Conservation (phyloP, 2,797 vertebrate species). For the Sphenopsis melanotis region DNA sequence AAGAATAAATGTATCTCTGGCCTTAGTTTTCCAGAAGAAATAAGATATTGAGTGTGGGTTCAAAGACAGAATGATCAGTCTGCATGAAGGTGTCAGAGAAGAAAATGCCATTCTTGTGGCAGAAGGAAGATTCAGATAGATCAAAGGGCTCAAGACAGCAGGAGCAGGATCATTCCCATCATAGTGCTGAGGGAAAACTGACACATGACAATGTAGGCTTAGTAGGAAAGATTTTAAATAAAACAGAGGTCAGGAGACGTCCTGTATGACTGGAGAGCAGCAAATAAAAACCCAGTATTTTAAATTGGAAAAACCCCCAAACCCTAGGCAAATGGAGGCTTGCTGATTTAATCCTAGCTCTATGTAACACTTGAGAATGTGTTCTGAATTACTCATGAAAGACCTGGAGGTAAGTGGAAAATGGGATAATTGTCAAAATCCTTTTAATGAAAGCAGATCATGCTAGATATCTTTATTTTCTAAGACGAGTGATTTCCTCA, state of each 20-base stretch:
- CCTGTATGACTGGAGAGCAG: background rate
- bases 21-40: background rate
- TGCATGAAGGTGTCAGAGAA: background rate
- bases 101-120: background rate
- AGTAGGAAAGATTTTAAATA: background rate
- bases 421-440: background rate
- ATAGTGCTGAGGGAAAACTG: background rate
- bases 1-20: background rate
- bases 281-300: background rate
- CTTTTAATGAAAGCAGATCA: conserved; percentile 10
- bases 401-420: background rate
- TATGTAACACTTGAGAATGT: background rate
- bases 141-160: background rate
- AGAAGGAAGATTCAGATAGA: background rate
- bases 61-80: background rate
- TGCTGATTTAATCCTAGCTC: conserved; percentile 4
- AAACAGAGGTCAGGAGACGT: background rate
- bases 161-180: background rate
- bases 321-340: background rate
- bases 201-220: background rate
- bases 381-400: background rate
- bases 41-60: background rate
- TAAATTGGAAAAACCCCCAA: background rate
- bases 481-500: background rate
- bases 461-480: background rate